phyloP scores from a whole-genome alignment of 1,140 invertebrate species.

The Nymphalis io region DNA sequence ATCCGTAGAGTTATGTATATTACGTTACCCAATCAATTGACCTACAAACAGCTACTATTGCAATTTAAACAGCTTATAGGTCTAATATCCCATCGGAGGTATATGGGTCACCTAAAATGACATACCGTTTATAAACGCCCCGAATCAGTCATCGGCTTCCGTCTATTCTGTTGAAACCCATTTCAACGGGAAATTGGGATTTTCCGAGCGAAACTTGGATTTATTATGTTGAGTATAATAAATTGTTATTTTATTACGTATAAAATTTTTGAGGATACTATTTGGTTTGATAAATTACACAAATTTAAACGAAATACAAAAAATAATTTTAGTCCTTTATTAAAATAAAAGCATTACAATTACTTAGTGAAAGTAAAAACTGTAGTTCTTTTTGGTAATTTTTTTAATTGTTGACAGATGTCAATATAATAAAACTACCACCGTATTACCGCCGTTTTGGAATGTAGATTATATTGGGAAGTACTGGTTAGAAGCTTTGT shows the following conservation, averaged over 20 bases:
- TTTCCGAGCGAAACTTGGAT: slow-evolving; percentile 23
- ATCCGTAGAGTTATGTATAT: too few species aligned
- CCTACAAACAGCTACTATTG: background rate
- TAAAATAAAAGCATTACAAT: background rate
- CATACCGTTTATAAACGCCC: slow-evolving; percentile 12
- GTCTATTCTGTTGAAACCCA: slow-evolving; percentile 8
- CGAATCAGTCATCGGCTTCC: slow-evolving; percentile 16
- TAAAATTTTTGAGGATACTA: background rate
- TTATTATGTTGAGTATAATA: slow-evolving; percentile 8
- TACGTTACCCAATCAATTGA: background rate
- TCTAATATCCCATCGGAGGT: background rate
- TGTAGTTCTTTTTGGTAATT: background rate
- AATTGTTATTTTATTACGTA: slow-evolving; percentile 3
- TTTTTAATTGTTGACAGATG: too few species aligned
- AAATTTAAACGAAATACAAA: too few species aligned
- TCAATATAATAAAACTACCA: background rate
- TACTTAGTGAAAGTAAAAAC: background rate
- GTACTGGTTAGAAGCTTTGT: too few species aligned
- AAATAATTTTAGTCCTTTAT: too few species aligned
- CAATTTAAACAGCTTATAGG: background rate
- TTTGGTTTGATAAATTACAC: too few species aligned
- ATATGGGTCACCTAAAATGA: slow-evolving; percentile 23
- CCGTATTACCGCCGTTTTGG: too few species aligned
- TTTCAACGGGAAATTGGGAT: slow-evolving; percentile 22
- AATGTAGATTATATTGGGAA: too few species aligned